Conservation (phyloP, 2,797 vertebrate genomes). For the Falco rusticolus region DNA sequence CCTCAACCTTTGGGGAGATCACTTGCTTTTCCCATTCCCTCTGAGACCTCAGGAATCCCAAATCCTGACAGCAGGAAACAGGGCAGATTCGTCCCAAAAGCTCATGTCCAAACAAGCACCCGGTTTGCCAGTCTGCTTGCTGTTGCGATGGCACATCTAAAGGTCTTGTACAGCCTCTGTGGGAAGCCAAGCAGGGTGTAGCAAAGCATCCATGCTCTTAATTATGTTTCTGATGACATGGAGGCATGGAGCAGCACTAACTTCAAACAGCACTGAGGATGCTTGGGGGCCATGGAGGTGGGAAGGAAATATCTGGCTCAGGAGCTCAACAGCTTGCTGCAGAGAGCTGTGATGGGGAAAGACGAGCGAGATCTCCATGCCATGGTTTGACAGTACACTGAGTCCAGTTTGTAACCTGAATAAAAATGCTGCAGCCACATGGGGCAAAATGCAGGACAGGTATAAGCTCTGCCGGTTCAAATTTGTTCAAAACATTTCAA, state of each 20-base stretch:
- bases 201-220: background rate
- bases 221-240: background rate
- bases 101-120: background rate
- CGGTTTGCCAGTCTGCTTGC: background rate
- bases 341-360: background rate
- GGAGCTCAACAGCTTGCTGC: background rate
- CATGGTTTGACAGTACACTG: background rate
- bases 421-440: background rate
- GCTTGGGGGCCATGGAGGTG: accelerated
- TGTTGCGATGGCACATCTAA: background rate
- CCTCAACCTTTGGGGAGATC: background rate
- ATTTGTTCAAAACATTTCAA: background rate
- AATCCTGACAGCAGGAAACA: background rate
- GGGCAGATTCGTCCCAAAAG: background rate
- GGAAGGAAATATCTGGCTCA: background rate
- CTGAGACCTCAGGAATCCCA: background rate
- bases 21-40: background rate
- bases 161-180: background rate
- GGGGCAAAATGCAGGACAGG: background rate
- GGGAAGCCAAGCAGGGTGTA: background rate
- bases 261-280: background rate
- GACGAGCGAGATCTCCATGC: background rate
- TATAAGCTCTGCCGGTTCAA: background rate
- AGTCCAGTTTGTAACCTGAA: background rate
- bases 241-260: background rate